Base-by-base conservation (phyloP, 2,888 invertebrate genomes). In the Callosobruchus maculatus region DNA sequence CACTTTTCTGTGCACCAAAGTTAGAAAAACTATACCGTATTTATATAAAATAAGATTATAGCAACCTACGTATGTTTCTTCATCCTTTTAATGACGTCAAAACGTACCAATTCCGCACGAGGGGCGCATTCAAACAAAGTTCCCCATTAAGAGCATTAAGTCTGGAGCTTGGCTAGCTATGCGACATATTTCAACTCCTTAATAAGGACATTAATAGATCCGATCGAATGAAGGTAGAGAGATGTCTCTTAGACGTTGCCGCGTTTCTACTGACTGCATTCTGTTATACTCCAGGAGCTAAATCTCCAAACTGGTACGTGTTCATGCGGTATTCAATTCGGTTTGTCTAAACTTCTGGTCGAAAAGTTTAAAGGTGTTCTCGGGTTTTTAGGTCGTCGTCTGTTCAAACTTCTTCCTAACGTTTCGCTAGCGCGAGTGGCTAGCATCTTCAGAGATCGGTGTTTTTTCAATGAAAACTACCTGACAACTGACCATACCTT, bases 151-250 rank as follows among this genome's bases (percentile, higher is more conserved):
- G 49, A 49, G 13, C 49, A 49, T 49, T 49, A 49, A 18, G 49
- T 49, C 49, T 49, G 49, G 49, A 49, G 18, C 13, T 18, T 49
- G 1, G 49, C 82, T 80, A 82, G 81, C 84, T 83, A 83, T 84
- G 83, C 84, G 83, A 84, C 85, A 84, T 84, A 84, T 84, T 83
- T 85, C 82, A 84, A 82, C 83, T 82, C 79, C 80, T 78, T 82
- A 82, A 83, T 83, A 82, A 83, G 81, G 82, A 82, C 83, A 82
- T 83, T 83, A 83, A 83, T 83, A 80, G 82, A 81, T 80, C 78
- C 77, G 74, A 74, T 75, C 76, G 77, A 77, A 75, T 75, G 76
- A 70, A 70, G 73, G 73, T 70, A 49, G 49, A 13, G 49, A 49
- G 49, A 49, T 49, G 49, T 49, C 49, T 5, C 49, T 4, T 49